A percentile compares a stretch with the other conserved stretches of the same genome.
phyloP scores from a whole-genome alignment of 1,140 invertebrate genomes.

The Dendrolimus kikuchii region DNA sequence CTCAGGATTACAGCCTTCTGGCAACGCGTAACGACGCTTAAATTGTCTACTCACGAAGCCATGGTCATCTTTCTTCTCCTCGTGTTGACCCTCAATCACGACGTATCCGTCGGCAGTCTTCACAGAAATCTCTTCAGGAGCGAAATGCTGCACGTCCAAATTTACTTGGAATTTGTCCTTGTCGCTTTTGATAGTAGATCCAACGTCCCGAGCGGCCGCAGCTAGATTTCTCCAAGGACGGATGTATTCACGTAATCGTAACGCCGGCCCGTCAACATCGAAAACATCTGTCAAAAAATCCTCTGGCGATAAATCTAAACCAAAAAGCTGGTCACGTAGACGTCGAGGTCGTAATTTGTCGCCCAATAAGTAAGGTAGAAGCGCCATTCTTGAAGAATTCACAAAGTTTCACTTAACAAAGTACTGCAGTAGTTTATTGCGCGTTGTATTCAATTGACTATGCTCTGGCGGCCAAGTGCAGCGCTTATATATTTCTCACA shows the following conservation, averaged over 20 bases:
- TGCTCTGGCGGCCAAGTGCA: conserved; percentile 13
- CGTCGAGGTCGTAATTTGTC: conserved; percentile 45
- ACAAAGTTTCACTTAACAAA: background rate
- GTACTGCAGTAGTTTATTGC: conserved; percentile 7
- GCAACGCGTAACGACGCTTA: conserved; percentile 79
- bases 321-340: conserved; percentile 39
- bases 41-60: conserved; percentile 83
- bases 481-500: conserved; percentile 30
- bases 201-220: conserved; percentile 30
- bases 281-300: conserved; percentile 45
- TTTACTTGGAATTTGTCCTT: conserved; percentile 76
- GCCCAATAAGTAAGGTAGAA: conserved; percentile 41
- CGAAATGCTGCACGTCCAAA: conserved; percentile 89
- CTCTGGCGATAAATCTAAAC: conserved; percentile 33
- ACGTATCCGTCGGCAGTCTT: conserved; percentile 82
- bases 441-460: conserved; percentile 22
- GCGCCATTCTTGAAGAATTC: conserved; percentile 29
- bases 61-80: conserved; percentile 83
- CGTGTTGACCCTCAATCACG: conserved; percentile 82
- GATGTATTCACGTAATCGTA: conserved; percentile 25
- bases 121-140: conserved; percentile 87
- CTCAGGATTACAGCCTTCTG: conserved; percentile 78
- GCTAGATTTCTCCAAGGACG: conserved; percentile 47
- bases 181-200: conserved; percentile 50
- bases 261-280: conserved; percentile 23